A percentile compares a stretch with the other conserved stretches of the same genome.
Conservation (phyloP, 2,888 invertebrate genomes). For the Drosophila pseudotalamancana region DNA sequence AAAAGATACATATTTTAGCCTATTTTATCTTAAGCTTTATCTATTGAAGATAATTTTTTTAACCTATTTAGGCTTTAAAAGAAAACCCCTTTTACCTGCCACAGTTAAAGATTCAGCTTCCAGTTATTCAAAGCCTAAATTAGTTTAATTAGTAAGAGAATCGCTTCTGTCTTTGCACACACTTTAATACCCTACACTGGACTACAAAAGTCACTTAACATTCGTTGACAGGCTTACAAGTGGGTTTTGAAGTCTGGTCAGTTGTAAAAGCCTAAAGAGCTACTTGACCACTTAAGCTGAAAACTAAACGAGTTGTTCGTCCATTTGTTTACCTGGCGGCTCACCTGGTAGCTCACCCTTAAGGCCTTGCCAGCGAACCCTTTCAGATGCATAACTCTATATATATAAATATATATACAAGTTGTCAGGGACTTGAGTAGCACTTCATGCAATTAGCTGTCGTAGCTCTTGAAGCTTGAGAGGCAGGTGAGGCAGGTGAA, state of each 20-base stretch:
- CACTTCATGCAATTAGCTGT: constrained; percentile 44
- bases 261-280: neutral
- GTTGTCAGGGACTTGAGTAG: constrained; percentile 32
- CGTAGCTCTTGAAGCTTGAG: neutral
- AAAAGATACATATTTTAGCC: too few relatives aligned
- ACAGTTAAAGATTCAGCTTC: too few relatives aligned
- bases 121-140: too few relatives aligned
- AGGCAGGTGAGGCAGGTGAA: constrained; percentile 10
- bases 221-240: neutral
- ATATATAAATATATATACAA: constrained; percentile 6
- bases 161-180: too few relatives aligned
- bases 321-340: constrained; percentile 4
- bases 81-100: too few relatives aligned
- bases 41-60: too few relatives aligned
- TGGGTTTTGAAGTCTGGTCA: neutral
- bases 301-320: constrained; percentile 11
- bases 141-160: too few relatives aligned
- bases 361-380: constrained; percentile 14
- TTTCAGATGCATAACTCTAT: too few relatives aligned
- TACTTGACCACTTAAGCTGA: constrained; percentile 24
- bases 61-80: too few relatives aligned
- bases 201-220: neutral
- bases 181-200: neutral
- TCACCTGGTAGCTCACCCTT: constrained; percentile 1
- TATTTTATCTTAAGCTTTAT: too few relatives aligned